These are phyloP conservation scores for Pentamera pediparva DNA, from an alignment of 53 echinoderm and acorn worm species.

Conservation along the genomic window DNA sequence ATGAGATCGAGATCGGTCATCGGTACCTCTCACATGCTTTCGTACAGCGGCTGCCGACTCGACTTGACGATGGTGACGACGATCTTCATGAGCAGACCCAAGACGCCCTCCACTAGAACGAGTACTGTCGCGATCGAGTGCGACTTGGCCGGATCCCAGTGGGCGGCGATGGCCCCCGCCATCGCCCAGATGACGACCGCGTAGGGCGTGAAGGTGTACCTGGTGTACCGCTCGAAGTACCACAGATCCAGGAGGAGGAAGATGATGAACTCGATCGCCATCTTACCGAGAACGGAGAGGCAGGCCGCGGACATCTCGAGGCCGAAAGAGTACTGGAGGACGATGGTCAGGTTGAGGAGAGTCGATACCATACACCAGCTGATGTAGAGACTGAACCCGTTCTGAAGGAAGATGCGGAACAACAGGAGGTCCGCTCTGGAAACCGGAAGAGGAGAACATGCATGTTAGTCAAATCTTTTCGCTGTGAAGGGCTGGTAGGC, in stretches of 20 bases:
- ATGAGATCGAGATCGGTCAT: too few relatives aligned
- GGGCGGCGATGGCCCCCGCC: slow-evolving; percentile 25
- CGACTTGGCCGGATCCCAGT: slow-evolving; percentile 30
- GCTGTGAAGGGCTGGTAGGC: too few relatives aligned
- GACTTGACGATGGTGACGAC: slow-evolving; percentile 2
- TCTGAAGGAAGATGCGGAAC: slow-evolving; percentile 43
- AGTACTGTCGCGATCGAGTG: slow-evolving; percentile 24
- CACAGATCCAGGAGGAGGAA: slow-evolving; percentile 56
- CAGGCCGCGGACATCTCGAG: slow-evolving; percentile 35
- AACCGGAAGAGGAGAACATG: background rate
- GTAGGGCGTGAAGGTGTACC: slow-evolving; percentile 68
- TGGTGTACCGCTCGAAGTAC: slow-evolving; percentile 55
- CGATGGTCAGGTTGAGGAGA: slow-evolving; percentile 35
- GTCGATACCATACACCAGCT: slow-evolving; percentile 49
- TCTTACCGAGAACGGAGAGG: slow-evolving; percentile 33
- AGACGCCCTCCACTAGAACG: slow-evolving; percentile 10
- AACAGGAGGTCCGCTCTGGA: slow-evolving; percentile 37
- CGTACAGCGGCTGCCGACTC: background rate
- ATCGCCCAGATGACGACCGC: slow-evolving; percentile 55
- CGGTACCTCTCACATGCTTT: too few relatives aligned
- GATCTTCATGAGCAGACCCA: slow-evolving; percentile 27
- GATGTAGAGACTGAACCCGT: slow-evolving; percentile 43
- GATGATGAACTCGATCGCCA: slow-evolving; percentile 44
- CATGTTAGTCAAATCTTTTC: too few relatives aligned
- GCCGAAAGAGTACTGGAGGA: slow-evolving; percentile 40